These are phyloP conservation scores for Rhinogobius similis DNA, from an alignment of 2,113 vertebrate species.

Conservation along the genomic window DNA sequence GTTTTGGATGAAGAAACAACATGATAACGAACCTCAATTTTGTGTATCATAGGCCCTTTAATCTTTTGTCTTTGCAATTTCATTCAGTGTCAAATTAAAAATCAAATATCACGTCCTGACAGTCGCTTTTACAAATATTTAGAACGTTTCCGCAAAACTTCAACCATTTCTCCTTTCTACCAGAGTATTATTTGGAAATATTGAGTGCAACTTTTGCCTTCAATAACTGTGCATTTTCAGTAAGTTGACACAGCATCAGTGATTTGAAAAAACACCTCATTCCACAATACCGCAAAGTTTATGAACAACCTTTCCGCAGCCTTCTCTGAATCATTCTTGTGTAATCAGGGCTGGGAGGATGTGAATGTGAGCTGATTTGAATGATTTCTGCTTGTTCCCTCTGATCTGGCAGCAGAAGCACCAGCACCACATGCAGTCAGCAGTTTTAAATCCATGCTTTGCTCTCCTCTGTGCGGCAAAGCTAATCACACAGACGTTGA, in stretches of 20 bases:
- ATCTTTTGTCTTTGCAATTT: too few species aligned
- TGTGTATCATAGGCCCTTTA: too few species aligned
- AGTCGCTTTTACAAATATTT: too few species aligned
- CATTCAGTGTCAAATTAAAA: too few species aligned
- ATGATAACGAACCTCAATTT: too few species aligned
- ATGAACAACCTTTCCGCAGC: background rate
- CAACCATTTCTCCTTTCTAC: too few species aligned
- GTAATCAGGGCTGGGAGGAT: slow-evolving; percentile 46
- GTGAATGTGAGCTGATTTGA: slow-evolving; percentile 35
- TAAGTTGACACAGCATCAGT: background rate
- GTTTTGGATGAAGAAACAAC: too few species aligned
- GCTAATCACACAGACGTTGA: slow-evolving; percentile 41
- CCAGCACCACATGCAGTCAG: slow-evolving; percentile 54
- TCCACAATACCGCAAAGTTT: background rate
- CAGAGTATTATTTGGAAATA: too few species aligned
- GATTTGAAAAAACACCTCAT: background rate
- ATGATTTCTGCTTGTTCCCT: slow-evolving; percentile 42
- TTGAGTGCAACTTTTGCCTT: too few species aligned
- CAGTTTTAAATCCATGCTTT: slow-evolving; percentile 64
- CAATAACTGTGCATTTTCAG: background rate
- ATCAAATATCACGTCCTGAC: too few species aligned
- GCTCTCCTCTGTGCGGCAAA: slow-evolving; percentile 48
- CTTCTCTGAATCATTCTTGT: slow-evolving; percentile 36
- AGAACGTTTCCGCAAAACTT: too few species aligned
- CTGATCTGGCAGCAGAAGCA: slow-evolving; percentile 37